A percentile compares a stretch with the other conserved stretches of the same genome.
Conservation (phyloP, 2,113 vertebrate species). For the Hyperopisus bebe region DNA sequence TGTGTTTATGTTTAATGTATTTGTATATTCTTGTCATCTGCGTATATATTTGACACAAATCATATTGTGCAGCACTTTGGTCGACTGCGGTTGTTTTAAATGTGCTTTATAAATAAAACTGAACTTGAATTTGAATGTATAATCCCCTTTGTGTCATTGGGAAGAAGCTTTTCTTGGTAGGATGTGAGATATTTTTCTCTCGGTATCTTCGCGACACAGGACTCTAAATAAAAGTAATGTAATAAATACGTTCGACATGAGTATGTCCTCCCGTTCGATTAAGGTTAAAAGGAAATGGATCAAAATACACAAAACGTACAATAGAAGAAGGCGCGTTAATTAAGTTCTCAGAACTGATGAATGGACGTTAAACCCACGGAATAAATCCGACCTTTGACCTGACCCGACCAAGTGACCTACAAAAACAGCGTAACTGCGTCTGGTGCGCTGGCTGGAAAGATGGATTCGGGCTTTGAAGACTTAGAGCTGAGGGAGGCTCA, state of each 20-base stretch:
- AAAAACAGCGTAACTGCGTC: not conserved
- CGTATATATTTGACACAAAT: not conserved
- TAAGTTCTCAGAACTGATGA: not conserved
- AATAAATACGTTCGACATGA: not conserved
- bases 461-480: constrained; percentile 48
- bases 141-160: not conserved
- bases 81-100: not conserved
- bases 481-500: constrained; percentile 51
- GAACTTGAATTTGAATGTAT: not conserved
- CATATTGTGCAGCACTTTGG: not conserved
- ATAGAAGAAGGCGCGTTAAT: not conserved
- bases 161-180: not conserved
- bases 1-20: not conserved
- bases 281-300: not conserved
- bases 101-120: not conserved
- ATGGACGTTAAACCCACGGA: not conserved
- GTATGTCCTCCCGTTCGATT: not conserved
- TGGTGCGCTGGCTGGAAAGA: not conserved
- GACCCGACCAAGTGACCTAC: not conserved
- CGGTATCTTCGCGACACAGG: not conserved
- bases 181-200: not conserved
- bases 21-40: not conserved
- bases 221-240: not conserved
- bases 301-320: not conserved
- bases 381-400: constrained; percentile 4